Evolutionary conservation across 2,888 invertebrate genomes (phyloP).

Genomic region (Parnassius glacialis): DNA sequence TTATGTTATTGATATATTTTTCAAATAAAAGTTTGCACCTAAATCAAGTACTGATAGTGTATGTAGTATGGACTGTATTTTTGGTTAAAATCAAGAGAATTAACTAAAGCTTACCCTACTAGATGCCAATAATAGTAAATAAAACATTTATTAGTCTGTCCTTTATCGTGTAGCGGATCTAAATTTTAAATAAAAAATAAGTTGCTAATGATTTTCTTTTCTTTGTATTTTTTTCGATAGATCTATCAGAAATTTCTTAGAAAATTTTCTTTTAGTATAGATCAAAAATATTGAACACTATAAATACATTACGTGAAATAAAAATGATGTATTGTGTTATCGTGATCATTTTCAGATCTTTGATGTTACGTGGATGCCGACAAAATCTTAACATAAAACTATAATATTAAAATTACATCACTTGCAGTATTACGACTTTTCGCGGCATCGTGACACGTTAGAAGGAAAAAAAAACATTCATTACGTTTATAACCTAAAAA

Average conservation of each 20-base stretch:
- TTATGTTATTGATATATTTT: not conserved
- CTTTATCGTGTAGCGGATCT: constrained; percentile 16
- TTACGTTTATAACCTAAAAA: constrained; percentile 53
- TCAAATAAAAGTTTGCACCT: too few species aligned
- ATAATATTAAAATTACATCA: constrained; percentile 58
- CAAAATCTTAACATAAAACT: constrained; percentile 56
- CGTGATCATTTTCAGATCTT: not conserved
- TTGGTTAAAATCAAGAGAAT: too few species aligned
- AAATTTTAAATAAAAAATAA: constrained; percentile 8
- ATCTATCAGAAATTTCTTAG: constrained; percentile 34
- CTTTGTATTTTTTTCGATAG: not conserved
- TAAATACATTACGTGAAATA: too few species aligned
- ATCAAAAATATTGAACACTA: too few species aligned
- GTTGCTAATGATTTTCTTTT: not conserved
- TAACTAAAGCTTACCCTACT: not conserved
- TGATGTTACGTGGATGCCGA: constrained; percentile 46
- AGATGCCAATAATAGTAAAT: constrained; percentile 7
- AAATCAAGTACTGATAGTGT: too few species aligned
- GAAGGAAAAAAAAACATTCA: constrained; percentile 44
- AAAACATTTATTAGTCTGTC: constrained; percentile 17
- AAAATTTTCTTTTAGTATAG: not conserved
- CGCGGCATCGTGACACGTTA: constrained; percentile 43
- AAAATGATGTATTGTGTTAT: not conserved
- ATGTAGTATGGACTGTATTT: too few species aligned
- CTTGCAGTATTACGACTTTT: constrained; percentile 41